Percentiles rank a stretch among this genome's conserved stretches.
These are phyloP conservation scores for Diachrysia chrysitis DNA, from an alignment of 2,888 invertebrate species.

Conservation along the genomic window DNA sequence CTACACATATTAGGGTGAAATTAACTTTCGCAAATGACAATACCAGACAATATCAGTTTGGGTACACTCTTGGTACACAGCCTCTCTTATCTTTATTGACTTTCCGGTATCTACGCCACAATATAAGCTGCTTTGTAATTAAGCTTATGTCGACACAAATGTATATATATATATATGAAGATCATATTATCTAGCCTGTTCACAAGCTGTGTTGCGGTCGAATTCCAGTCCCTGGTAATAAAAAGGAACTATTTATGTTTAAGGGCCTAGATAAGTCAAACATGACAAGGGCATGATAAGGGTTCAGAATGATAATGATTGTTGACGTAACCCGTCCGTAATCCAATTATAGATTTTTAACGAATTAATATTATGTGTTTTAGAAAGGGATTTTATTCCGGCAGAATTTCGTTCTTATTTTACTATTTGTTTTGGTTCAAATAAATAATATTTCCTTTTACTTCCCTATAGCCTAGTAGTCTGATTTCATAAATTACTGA, in stretches of 20 bases:
- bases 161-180: too few species aligned
- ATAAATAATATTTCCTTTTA: conserved; percentile 12
- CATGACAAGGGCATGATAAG: conserved; percentile 2
- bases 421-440: background rate
- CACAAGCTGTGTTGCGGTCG: too few species aligned
- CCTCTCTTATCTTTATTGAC: too few species aligned
- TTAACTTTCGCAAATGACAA: background rate
- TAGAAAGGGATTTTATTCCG: background rate
- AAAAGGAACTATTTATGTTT: too few species aligned
- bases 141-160: too few species aligned
- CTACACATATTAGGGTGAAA: background rate
- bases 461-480: conserved; percentile 8
- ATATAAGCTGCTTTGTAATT: too few species aligned
- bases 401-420: background rate
- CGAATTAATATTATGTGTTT: background rate
- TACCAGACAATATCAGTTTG: too few species aligned
- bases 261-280: background rate
- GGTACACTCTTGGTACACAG: too few species aligned
- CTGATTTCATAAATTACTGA: conserved; percentile 30
- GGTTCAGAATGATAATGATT: background rate
- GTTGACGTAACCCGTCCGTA: background rate
- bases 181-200: too few species aligned
- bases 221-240: too few species aligned
- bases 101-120: too few species aligned
- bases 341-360: background rate